Conservation (phyloP, 2,797 vertebrate species). For the Pyrocephalus nanus region DNA sequence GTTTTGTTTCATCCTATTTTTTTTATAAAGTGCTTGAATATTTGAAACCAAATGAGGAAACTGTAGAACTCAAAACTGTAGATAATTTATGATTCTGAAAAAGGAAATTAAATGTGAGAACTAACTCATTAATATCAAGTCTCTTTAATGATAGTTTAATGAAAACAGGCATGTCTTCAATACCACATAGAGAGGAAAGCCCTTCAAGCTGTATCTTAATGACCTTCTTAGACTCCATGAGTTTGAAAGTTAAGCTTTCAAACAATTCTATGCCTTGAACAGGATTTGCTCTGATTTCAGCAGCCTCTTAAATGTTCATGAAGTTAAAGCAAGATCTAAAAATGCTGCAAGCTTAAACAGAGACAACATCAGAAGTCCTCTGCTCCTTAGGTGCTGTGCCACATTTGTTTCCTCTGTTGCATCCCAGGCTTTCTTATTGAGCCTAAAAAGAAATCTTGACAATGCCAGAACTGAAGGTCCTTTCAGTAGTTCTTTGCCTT, state of each 20-base stretch:
- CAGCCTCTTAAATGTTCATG: not conserved
- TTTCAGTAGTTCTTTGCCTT: not conserved
- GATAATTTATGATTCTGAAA: not conserved
- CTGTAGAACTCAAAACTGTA: not conserved
- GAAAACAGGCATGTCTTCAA: conserved; percentile 4
- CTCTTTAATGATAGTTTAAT: conserved; percentile 5
- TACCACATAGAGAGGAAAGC: not conserved
- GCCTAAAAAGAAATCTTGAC: not conserved
- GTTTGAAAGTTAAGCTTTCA: not conserved
- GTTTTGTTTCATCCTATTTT: not conserved
- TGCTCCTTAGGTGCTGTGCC: not conserved
- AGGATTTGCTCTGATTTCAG: not conserved
- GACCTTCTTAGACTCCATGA: not conserved
- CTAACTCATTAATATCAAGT: conserved; percentile 1
- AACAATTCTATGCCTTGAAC: not conserved
- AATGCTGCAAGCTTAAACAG: not conserved
- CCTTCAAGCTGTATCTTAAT: conserved; percentile 3
- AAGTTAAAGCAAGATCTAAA: not conserved
- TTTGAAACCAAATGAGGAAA: not conserved
- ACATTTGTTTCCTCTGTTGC: not conserved
- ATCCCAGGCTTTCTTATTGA: not conserved
- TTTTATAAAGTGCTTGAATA: not conserved
- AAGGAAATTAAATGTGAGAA: conserved; percentile 30
- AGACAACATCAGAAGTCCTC: not conserved
- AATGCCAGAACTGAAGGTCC: not conserved